Conservation (phyloP, 2,113 vertebrate species). For the Myotis yumanensis region DNA sequence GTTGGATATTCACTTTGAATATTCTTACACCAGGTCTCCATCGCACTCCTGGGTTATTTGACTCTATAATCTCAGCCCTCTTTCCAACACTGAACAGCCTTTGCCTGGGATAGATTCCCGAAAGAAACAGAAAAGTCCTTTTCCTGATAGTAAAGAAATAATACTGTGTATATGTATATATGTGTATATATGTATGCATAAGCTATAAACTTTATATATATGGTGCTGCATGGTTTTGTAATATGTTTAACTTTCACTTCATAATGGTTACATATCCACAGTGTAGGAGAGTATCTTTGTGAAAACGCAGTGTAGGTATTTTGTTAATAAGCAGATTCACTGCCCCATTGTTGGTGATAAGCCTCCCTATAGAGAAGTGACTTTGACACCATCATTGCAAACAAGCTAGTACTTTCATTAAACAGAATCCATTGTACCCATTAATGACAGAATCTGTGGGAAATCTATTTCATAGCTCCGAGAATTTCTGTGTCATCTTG, state of each 20-base stretch:
- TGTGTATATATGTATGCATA: neutral
- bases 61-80: neutral
- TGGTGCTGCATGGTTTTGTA: neutral
- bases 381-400: neutral
- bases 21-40: neutral
- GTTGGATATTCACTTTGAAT: neutral
- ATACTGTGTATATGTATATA: neutral
- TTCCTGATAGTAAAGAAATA: neutral
- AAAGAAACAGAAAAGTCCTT: neutral
- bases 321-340: slow-evolving; percentile 4
- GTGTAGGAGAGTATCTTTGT: neutral
- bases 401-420: neutral
- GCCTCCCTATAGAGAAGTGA: neutral
- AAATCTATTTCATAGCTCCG: slow-evolving; percentile 53
- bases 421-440: slow-evolving; percentile 9
- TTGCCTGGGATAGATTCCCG: neutral
- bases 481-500: slow-evolving; percentile 66
- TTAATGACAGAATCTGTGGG: slow-evolving; percentile 33
- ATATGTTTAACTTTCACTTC: neutral
- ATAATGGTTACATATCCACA: neutral
- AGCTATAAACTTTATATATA: neutral
- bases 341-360: neutral
- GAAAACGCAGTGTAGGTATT: neutral
- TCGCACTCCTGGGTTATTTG: neutral
- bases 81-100: neutral